Base-by-base conservation (phyloP, 2,113 vertebrate genomes). In the Planiliza haematocheilus region DNA sequence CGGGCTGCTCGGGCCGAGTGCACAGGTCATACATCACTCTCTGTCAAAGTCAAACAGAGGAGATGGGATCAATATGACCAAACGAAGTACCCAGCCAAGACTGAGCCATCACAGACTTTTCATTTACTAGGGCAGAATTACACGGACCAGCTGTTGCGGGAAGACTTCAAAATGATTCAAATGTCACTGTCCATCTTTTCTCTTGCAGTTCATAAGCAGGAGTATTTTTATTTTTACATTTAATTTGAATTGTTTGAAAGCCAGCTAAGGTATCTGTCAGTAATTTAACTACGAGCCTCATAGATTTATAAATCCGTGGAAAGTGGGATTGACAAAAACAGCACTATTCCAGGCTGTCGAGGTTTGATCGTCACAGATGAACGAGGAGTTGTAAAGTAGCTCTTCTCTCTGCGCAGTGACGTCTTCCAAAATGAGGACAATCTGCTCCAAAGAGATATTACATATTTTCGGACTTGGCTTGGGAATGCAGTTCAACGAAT, bases 11-110 rank as follows among this genome's bases (percentile, higher is more conserved):
- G 12, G 91, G 88, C 85, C 79, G 86, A 65, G 89, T 84, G 74
- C 89, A 91, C 69, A 94, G 86, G 88, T 94, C 93, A 56, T 92
- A 89, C 93, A 94, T 95, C 84, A 82, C 88, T 84, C 48, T 74
- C 64, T 70, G 61, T 76, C 72, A 74, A 77, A 82, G 69, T 79
- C 77, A 82, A 72, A 61, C 36, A 62, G 64, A 14, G 34, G 45
- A 50, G 59, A 62, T 24, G 37, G 61, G 68, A 85, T 90, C 82
- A 67, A 81, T 73, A 41, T 52, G 70, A 79, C 70, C 58, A 39
- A 76, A 80, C 21, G 52, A 81, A 45, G 71, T 34, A 42, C 18
- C 53, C 64, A 30, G 53, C 60, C 61, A 37, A 71, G 24, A 73
- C 58, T 48, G 8, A 68, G 82, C 70, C 65, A 85, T 74, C 16